Percentiles rank a stretch among this genome's conserved stretches.
phyloP scores from a whole-genome alignment of 2,797 vertebrate species.

The Coilia nasus region DNA sequence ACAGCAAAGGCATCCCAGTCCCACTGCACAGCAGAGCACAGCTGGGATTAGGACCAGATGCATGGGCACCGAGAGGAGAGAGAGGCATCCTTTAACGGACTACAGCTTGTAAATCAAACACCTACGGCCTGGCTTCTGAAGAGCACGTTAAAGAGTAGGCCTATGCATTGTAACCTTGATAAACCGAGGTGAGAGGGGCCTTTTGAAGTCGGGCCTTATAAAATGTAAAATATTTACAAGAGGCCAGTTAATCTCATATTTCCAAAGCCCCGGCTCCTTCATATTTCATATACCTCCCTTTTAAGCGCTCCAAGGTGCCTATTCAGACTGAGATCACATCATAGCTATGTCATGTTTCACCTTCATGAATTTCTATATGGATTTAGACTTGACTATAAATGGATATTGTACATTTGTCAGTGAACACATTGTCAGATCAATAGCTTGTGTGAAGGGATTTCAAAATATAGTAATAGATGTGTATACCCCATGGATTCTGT shows the following conservation, averaged over 20 bases:
- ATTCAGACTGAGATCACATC: background rate
- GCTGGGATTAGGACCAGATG: background rate
- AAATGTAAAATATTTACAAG: slow-evolving; percentile 35
- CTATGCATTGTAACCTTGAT: slow-evolving; percentile 34
- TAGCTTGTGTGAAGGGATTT: background rate
- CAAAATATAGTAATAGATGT: background rate
- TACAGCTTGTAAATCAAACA: slow-evolving; percentile 42
- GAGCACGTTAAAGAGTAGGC: slow-evolving; percentile 40
- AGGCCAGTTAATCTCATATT: background rate
- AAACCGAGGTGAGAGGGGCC: slow-evolving; percentile 33
- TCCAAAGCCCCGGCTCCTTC: background rate
- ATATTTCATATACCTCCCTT: background rate
- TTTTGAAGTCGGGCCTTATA: slow-evolving; percentile 53
- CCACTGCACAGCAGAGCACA: background rate
- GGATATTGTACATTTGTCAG: background rate
- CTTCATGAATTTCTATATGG: background rate
- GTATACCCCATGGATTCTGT: background rate
- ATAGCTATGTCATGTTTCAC: background rate
- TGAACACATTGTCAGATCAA: background rate
- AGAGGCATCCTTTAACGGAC: slow-evolving; percentile 33
- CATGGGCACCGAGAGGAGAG: background rate
- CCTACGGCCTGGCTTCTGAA: slow-evolving; percentile 50
- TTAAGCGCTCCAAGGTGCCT: background rate
- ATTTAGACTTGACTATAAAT: background rate
- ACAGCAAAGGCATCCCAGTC: too few relatives aligned